A percentile compares a stretch with the other conserved stretches of the same genome.
phyloP scores from a whole-genome alignment of 2,888 invertebrate genomes.

The Troides helena region DNA sequence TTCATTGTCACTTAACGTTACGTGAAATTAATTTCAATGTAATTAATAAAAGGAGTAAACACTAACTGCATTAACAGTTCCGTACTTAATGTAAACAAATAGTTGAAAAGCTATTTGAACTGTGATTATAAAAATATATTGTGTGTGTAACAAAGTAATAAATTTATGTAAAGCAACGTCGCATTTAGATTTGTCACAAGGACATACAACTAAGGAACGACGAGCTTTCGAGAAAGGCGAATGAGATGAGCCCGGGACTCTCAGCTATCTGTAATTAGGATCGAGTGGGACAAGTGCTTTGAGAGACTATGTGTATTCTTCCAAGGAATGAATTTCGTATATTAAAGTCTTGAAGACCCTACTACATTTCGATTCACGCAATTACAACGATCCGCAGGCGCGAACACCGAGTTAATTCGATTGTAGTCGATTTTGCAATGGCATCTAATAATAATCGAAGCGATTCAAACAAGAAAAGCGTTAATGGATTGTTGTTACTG shows the following conservation, averaged over 20 bases:
- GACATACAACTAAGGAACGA: conserved; percentile 35
- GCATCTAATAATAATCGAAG: conserved; percentile 29
- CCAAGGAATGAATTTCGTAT: conserved; percentile 29
- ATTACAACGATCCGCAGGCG: conserved; percentile 9
- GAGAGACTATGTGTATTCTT: conserved; percentile 53
- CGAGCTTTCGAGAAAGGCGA: conserved; percentile 47
- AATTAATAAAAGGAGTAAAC: no score
- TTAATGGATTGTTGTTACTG: conserved; percentile 73
- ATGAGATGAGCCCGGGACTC: conserved; percentile 56
- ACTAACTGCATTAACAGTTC: no score
- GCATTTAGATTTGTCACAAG: conserved; percentile 32
- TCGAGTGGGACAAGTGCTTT: conserved; percentile 61
- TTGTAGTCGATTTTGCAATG: conserved; percentile 10
- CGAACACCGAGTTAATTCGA: background rate
- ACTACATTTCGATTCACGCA: conserved; percentile 12
- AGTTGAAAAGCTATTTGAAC: background rate
- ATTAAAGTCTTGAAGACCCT: conserved; percentile 10
- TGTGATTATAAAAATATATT: background rate
- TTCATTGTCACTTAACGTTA: no score
- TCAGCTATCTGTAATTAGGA: conserved; percentile 72
- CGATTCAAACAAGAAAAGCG: conserved; percentile 46
- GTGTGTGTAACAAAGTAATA: conserved; percentile 1
- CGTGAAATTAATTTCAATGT: no score
- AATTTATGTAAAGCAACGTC: conserved; percentile 16
- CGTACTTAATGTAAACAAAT: no score